Base-by-base conservation (phyloP, 2,113 vertebrate species). In the Centrocercus urophasianus region DNA sequence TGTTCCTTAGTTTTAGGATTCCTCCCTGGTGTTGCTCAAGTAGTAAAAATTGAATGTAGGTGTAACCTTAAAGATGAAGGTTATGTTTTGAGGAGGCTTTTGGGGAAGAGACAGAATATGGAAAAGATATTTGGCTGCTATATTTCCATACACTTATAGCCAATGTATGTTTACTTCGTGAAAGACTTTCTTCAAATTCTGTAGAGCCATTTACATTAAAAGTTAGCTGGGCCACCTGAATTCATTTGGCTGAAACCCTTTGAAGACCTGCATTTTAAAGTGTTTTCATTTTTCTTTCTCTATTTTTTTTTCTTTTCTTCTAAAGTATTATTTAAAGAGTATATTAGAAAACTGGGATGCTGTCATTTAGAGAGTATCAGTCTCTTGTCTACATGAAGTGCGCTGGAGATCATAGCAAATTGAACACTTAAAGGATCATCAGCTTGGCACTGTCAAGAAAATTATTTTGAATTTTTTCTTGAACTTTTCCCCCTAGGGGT, bases 401-500 rank as follows among this genome's bases (percentile, higher is more conserved):
- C 36, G 34, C 78, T 81, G 42, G 40, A 81, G 43, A 88, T 89
- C 82, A 75, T 32, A 91, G 66, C 10, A 15, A 74, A 86, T 27
- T 17, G 52, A 81, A 78, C 36, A 56, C 57, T 80, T 85, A 76
- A 72, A 48, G 83, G 38, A 66, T 67, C 45, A 82, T 70, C 52
- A 61, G 40, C 65, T 88, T 88, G 91, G 66, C 69, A 17, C 54
- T 70, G 45, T 61, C 63, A 81, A 89, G 82, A 88, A 89, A 90
- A 84, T 36, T 0, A 69, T 75, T 88, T 83, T 40, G 59, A 27
- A 24, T 77, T 93, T 93, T 91, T 84, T 13, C 65, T 86, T 70
- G 45, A 96, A 70, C 69, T 93, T 88, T 43, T 71, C 34, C 50
- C 60, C 4, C 4, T 47, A 65, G 82, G 79, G 16, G 56, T 74